phyloP scores from a whole-genome alignment of 2,888 invertebrate species.

The Eupithecia exiguata region DNA sequence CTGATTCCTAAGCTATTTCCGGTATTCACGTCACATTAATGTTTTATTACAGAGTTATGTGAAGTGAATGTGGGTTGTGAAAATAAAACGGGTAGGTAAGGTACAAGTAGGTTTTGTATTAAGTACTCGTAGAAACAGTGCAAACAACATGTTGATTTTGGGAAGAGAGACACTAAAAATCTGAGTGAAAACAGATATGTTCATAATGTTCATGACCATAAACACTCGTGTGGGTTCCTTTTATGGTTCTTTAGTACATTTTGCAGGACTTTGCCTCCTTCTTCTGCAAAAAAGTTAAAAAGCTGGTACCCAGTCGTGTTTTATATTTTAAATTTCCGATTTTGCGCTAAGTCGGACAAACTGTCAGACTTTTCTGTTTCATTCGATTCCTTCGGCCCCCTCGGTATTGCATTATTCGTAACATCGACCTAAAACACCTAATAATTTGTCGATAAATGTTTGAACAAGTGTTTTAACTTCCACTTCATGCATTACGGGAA shows the following conservation, averaged over 20 bases:
- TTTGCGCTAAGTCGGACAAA: background rate
- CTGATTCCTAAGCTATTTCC: constrained; percentile 17
- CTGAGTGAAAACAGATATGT: too few relatives aligned
- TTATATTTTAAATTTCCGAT: background rate
- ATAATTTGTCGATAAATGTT: background rate
- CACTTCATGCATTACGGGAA: background rate
- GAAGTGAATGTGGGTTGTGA: background rate
- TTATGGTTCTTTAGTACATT: too few relatives aligned
- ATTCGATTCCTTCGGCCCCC: background rate
- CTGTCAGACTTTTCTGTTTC: background rate
- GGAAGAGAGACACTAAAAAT: too few relatives aligned
- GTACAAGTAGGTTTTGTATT: too few relatives aligned
- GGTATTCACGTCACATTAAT: background rate
- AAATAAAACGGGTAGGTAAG: background rate
- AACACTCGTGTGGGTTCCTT: too few relatives aligned
- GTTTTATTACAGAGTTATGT: background rate
- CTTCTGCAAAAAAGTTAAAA: too few relatives aligned
- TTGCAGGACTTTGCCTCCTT: too few relatives aligned
- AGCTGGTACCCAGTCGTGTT: too few relatives aligned
- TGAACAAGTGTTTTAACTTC: background rate
- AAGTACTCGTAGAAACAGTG: too few relatives aligned
- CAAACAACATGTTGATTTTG: too few relatives aligned
- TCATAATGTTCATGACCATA: too few relatives aligned
- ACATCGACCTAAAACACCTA: background rate
- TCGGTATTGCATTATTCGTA: background rate